Base-by-base conservation (phyloP, 2,113 vertebrate genomes). In the Neodon shergylaensis region DNA sequence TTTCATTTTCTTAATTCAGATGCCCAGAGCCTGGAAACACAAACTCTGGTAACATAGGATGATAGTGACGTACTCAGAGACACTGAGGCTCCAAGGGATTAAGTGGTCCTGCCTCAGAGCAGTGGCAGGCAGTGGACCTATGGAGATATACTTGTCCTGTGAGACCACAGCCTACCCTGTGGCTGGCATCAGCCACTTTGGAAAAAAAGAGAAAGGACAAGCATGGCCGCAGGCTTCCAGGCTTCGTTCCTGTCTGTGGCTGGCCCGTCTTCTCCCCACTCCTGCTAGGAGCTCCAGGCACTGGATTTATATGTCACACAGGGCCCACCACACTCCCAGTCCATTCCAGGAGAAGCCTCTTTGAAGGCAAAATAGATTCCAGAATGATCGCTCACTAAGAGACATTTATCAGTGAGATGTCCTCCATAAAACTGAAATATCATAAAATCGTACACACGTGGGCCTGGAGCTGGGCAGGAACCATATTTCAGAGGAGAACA, bases 371-470 rank as follows among this genome's bases (percentile, higher is more conserved):
- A 97, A 95, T 91, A 92, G 96, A 96, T 96, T 96, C 91, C 91
- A 97, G 94, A 97, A 96, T 96, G 97, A 97, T 97, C 44, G 78
- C 68, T 95, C 88, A 83, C 95, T 95, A 76, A 95, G 96, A 90
- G 87, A 96, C 96, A 96, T 97, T 83, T 93, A 89, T 98, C 97
- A 98, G 92, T 24, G 82, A 92, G 96, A 95, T 96, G 95, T 94
- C 96, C 95, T 78, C 97, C 97, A 95, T 96, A 95, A 98, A 98
- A 94, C 96, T 97, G 97, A 97, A 97, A 96, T 96, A 97, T 96
- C 97, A 95, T 95, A 92, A 95, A 95, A 94, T 82, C 47, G 81
- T n/a, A 61, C 77, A 17, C 93, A 78, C 58, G 82, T 90, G 97
- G 97, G 83, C 94, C 42, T 7, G 63, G 72, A 26, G 88, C 95